Base-by-base conservation (phyloP, 1,140 invertebrate genomes). In the Penaeus vannamei region DNA sequence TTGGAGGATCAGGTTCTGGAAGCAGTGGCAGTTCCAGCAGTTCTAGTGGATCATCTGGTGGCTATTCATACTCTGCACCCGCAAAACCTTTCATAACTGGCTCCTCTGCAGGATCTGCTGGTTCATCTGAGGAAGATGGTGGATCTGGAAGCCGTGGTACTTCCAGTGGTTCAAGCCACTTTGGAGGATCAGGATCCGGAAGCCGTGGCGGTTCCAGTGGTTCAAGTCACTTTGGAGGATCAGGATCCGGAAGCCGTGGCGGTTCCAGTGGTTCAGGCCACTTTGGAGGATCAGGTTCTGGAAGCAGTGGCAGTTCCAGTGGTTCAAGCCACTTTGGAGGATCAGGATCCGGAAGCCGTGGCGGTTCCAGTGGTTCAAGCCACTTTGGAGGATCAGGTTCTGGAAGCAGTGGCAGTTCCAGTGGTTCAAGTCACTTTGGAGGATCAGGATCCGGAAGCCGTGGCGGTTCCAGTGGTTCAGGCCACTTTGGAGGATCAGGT, bases 11-110 rank as follows among this genome's bases (percentile, higher is more conserved):
- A 46, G 42, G 42, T 46, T 46, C 42, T 46, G 26, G 26, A 26
- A 26, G 23, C 23, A 20, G 22, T 14, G 19, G 32, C 26, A 59
- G 77, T 69, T 60, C 61, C 32, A 83, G 80, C 53, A 36, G 64
- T 22, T 42, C 64, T 26, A 69, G 85, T 53, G 76, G 46, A 59
- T 72, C 42, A 22, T 46, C 69, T 59, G 61, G 82, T 82, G 77
- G 86, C 53, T 42, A 42, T 42, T 42, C 36, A 42, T 42, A 42
- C 36, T 42, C 36, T 42, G 36, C 36, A 42, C 36, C 36, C 8
- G 36, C 36, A 42, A 42, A 42, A 42, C 36, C 36, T 42, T 42
- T 42, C 36, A 7, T 42, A 42, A 42, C 36, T 42, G 36, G 36
- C 36, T 4, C 36, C 36, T 42, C 36, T 2, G 36, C 36, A 42